Evolutionary conservation across 2,888 invertebrate genomes (phyloP), one percentile per base, ranked within the genome.

Genomic region (Nomada goodeniana): DNA sequence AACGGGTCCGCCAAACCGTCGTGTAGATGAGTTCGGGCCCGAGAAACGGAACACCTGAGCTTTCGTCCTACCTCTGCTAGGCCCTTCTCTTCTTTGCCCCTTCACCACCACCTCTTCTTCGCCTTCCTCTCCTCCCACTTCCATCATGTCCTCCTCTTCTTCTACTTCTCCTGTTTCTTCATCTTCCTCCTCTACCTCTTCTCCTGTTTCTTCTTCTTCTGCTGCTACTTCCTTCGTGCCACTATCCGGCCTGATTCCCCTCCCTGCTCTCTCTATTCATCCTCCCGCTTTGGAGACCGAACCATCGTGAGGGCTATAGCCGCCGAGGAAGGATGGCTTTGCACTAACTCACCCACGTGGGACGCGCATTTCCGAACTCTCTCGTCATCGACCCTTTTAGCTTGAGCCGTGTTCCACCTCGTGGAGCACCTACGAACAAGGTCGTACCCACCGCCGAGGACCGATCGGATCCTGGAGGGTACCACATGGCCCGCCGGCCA

Each of bases 341-440:
- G 89, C 91, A 90, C 90, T 91, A 90, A 91, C 90, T 91, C 90
- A 90, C 87, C 89, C 89, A 92, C 91, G 92, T 91, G 90, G 90
- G 91, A 89, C 82, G 90, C 89, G 88, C 92, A 92, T 92, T 92
- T 92, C 89, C 92, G 89, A 92, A 92, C 91, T 91, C 91, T 92
- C 91, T 92, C 92, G 92, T 92, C 92, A 92, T 92, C 92, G 92
- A 92, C 92, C 92, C 92, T 92, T 92, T 92, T 92, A 91, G 91
- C 90, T 81, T 79, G 76, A 76, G 83, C 87, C 87, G 81, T 75
- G 88, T 88, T 86, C 75, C 77, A 84, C 83, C 75, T 88, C 83
- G 75, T 61, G 82, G 61, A 74, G 84, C 87, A 86, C 85, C 84
- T 70, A 83, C 86, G 80, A 84, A 83, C 89, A 85, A 89, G 86